Base-by-base conservation (phyloP, 2,888 invertebrate genomes). In the Drosophila ustulata region DNA sequence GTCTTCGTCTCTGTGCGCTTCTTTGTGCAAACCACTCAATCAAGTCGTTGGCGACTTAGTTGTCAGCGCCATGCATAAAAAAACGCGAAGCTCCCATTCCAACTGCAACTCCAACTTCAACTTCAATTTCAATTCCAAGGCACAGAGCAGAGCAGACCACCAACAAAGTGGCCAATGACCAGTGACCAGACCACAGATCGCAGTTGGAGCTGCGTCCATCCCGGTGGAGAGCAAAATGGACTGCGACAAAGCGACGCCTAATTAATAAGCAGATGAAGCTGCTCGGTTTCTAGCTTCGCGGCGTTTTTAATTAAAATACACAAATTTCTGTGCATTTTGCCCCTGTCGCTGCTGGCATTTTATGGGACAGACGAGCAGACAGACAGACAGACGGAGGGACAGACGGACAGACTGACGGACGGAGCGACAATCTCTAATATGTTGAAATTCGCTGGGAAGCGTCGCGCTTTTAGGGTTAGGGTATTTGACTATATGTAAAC, bases 221-320 rank as follows among this genome's bases (percentile, higher is more conserved):
- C 34, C 63, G 74, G 67, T 65, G 65, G 30, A 62, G 50, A 28
- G 26, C 50, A 58, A 71, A 59, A 62, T 69, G 62, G 71, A 61
- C 67, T 56, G 58, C 75, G 59, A 59, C 58, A 53, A 69, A 47
- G 71, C 74, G 78, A 69, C 75, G 81, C 66, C 79, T 79, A 83
- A 86, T 84, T 84, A 83, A 83, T 86, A 83, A 84, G 75, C 86
- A 79, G 86, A 83, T 83, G 86, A 79, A 81, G 86, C 75, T 74
- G 76, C 76, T 84, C 74, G 65, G 57, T 62, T 66, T 78, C 75
- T 64, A 57, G 59, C 39, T 13, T 28, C 61, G 71, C 69, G 77
- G 82, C 80, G 73, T 80, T 89, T 88, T 89, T 89, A 90, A 90
- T 89, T 89, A 89, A 89, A 90, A 89, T 83, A 87, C 85, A 89